These are phyloP conservation scores for Maniola jurtina DNA, from an alignment of 1,140 invertebrate genomes.

Conservation along the genomic window DNA sequence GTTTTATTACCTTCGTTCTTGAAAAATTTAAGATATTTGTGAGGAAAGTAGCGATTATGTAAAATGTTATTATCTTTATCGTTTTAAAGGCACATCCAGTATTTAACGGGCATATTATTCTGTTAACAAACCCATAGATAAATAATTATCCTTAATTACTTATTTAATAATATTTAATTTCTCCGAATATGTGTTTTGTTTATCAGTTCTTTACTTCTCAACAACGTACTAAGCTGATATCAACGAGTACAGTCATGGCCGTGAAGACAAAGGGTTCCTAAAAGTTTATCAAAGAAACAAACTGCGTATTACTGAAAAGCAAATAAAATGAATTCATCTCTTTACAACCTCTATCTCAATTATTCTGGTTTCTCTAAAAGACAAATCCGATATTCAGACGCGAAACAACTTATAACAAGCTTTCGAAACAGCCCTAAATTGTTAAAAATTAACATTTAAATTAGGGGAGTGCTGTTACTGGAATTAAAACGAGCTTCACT, in stretches of 20 bases:
- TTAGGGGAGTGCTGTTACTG: conserved; percentile 71
- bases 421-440: conserved; percentile 65
- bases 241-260: no score
- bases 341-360: neutral
- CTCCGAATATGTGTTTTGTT: no score
- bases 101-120: no score
- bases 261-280: no score
- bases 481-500: conserved; percentile 71
- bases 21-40: conserved; percentile 13
- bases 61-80: neutral
- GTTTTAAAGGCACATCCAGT: neutral
- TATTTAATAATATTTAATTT: no score
- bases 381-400: conserved; percentile 7
- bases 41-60: neutral
- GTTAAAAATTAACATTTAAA: conserved; percentile 76
- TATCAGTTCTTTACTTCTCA: no score
- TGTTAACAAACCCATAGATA: no score
- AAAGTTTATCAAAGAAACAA: no score
- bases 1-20: conserved; percentile 23
- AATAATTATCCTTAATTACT: no score
- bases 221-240: no score
- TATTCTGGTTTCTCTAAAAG: conserved; percentile 10
- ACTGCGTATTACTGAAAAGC: no score
- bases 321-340: no score
- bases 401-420: conserved; percentile 47